Evolutionary conservation across 2,113 vertebrate genomes (phyloP), one percentile per base, ranked within the genome.

Genomic region (Poecilia latipinna): DNA sequence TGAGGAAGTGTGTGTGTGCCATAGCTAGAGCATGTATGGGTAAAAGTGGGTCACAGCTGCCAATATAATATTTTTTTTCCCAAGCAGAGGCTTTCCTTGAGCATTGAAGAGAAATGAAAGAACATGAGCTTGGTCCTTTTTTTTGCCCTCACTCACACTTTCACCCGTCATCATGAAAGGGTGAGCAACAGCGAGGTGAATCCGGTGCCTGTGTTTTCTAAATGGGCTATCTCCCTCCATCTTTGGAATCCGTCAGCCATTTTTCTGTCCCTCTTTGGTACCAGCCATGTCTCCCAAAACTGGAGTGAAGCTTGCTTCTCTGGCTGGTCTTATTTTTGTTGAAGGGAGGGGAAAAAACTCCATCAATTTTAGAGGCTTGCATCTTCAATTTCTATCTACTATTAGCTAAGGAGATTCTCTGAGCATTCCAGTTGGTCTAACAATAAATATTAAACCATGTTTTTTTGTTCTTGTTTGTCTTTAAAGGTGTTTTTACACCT

Each of bases 11-110:
- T 65, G 54, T 65, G 17, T 35, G 32, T 11, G 24, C 15, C 29
- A 39, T 73, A 71, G 68, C 85, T 82, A 12, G 22, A 84, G 70
- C 84, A 87, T 89, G 85, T 85, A 82, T 84, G 82, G 85, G 86
- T 84, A 78, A 88, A 91, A 93, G 80, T 94, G 91, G 94, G 93
- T 94, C 94, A 94, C 94, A 94, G 92, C 92, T 95, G 92, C 91
- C 86, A 87, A 86, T 83, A 80, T 29, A 76, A 82, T 67, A 78
- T 82, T 85, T 81, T 63, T 79, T 81, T 65, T 79, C 4, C 44
- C 7, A 74, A 73, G 69, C 66, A 28, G 19, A 60, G 65, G 74
- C 75, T 90, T 92, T 80, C 84, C 84, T 87, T 83, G 66, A 82
- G 80, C 77, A 68, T 42, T 69, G 68, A 82, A 60, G 72, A 83